Conservation (phyloP, 1,140 invertebrate species). For the Leguminivora glycinivorella region DNA sequence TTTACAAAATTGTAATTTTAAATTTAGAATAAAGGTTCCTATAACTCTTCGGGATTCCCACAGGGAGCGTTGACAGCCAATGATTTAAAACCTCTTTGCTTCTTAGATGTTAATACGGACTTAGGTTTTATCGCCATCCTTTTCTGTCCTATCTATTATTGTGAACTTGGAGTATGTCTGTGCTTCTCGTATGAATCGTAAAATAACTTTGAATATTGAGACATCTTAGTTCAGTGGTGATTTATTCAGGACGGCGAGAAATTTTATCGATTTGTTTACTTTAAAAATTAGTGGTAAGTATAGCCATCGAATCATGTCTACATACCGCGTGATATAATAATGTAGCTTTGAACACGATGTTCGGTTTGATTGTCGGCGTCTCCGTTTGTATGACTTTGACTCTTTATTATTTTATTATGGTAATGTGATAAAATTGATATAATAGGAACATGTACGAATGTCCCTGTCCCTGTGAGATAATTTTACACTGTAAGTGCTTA, state of each 20-base stretch:
- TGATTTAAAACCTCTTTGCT: constrained; percentile 68
- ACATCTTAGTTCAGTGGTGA: constrained; percentile 65
- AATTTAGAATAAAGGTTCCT: constrained; percentile 75
- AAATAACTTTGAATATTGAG: constrained; percentile 68
- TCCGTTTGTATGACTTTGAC: background rate
- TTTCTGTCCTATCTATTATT: constrained; percentile 39
- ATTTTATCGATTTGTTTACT: constrained; percentile 75
- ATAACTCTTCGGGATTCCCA: constrained; percentile 75
- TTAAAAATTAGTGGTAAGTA: constrained; percentile 72
- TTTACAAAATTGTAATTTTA: constrained; percentile 75
- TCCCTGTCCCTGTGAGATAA: no score
- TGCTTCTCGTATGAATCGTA: constrained; percentile 51
- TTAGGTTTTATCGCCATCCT: constrained; percentile 50
- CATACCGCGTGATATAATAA: constrained; percentile 15
- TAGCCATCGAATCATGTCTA: background rate
- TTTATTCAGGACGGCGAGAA: constrained; percentile 63
- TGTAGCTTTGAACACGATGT: background rate
- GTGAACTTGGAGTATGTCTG: constrained; percentile 29
- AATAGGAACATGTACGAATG: background rate
- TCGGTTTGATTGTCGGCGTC: background rate
- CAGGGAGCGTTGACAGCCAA: constrained; percentile 73
- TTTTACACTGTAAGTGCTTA: no score
- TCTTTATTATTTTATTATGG: constrained; percentile 10
- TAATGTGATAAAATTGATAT: background rate
- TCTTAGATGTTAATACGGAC: constrained; percentile 66